Evolutionary conservation across 2,113 vertebrate species (phyloP).

Genomic region (Gila orcuttii): DNA sequence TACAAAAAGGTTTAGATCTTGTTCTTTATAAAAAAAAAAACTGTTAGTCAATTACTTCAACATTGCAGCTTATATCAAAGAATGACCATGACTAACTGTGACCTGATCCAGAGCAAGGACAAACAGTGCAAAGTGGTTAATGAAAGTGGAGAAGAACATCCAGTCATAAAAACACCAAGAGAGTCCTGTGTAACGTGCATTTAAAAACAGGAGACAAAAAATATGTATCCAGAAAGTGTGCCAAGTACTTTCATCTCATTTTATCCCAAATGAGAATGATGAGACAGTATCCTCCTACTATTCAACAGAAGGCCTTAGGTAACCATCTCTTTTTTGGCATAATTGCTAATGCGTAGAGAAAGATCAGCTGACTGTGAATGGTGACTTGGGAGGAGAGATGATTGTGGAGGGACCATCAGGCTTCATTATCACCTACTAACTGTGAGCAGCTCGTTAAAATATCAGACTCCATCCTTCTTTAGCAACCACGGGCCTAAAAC

Average conservation of each 20-base stretch:
- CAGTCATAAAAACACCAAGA: not conserved
- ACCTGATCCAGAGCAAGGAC: not conserved
- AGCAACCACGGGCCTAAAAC: constrained; percentile 17
- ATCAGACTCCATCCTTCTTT: constrained; percentile 22
- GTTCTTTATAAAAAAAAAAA: too few species aligned
- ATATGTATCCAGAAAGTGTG: not conserved
- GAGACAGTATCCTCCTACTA: not conserved
- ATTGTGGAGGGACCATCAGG: constrained; percentile 12
- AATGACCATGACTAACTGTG: not conserved
- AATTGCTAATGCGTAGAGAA: not conserved
- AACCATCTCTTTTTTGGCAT: constrained; percentile 19
- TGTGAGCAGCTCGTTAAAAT: constrained; percentile 52
- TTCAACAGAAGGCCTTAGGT: not conserved
- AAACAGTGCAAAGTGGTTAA: not conserved
- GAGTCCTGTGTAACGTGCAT: not conserved
- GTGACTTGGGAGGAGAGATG: not conserved
- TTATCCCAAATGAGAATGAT: constrained; percentile 6
- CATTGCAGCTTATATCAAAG: not conserved
- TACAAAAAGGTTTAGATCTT: not conserved
- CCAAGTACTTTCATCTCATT: constrained; percentile 9
- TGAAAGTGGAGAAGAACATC: not conserved
- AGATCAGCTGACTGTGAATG: constrained; percentile 31
- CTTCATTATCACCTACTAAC: constrained; percentile 52
- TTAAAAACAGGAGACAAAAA: not conserved
- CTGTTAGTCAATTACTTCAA: not conserved